Evolutionary conservation across 2,113 vertebrate species (phyloP), one percentile per base, ranked within the genome.

Genomic region (Vidua chalybeata): DNA sequence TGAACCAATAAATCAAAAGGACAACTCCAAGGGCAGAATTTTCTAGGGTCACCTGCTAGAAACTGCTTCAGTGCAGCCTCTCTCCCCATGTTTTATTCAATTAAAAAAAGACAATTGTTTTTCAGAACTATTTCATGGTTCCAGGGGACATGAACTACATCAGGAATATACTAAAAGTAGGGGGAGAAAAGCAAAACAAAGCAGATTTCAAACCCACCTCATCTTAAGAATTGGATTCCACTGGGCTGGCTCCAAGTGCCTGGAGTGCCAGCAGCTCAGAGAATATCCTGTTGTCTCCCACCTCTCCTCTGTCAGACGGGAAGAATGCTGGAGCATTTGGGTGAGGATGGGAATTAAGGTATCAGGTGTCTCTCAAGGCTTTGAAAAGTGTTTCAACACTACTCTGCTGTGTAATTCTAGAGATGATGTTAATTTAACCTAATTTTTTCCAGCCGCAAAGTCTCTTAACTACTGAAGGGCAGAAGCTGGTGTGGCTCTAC

Each of bases 351-450:
- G 88, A 92, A 95, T 90, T 82, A 74, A 92, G 90, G 74, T 87
- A 94, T 52, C 95, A 52, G 43, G 49, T 81, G 92, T 93, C 93
- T 91, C 79, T 56, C 0, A 8, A 90, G 84, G 81, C 93, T 93
- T 94, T 92, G 87, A 35, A 78, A 95, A 94, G 89, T 59, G 72
- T 89, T 97, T 79, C 93, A 87, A 82, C 76, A 74, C 56, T 39
- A 24, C 74, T 72, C 52, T 80, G 89, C 86, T 69, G 48, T 68
- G 58, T 96, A 94, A 93, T 95, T 88, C 91, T 85, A 58, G 78
- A 92, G 90, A 96, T 96, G 90, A 94, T 95, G 97, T 80, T 96
- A 96, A 95, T 86, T 87, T 91, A 90, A 96, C 94, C 86, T 94
- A 67, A 93, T 95, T 93, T 92, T 80, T 97, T 90, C 93, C 95